These are phyloP conservation scores for Eretmochelys imbricata DNA, from an alignment of 2,113 vertebrate genomes.

Conservation along the genomic window DNA sequence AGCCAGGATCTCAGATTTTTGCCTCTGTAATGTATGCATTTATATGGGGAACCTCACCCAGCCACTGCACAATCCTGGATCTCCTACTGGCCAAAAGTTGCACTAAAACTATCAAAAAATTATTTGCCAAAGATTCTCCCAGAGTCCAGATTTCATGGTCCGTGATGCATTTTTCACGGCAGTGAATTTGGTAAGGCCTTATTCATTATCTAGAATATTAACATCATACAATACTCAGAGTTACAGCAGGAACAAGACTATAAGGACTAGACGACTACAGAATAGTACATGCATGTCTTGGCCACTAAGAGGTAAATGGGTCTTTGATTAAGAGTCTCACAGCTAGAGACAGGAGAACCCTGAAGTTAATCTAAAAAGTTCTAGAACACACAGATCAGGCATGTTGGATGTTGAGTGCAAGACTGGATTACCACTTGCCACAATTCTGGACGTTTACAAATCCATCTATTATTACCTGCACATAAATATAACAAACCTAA, in stretches of 20 bases:
- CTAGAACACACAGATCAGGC: neutral
- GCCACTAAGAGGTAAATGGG: neutral
- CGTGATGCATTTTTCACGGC: too few species aligned
- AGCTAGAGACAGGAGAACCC: neutral
- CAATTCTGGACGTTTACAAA: conserved; percentile 7
- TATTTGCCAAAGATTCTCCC: neutral
- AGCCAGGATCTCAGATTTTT: conserved; percentile 5
- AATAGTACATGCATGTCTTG: neutral
- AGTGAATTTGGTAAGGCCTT: too few species aligned
- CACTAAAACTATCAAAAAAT: neutral
- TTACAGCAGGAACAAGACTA: neutral
- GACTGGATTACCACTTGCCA: fast-evolving
- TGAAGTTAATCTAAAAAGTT: neutral
- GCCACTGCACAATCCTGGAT: neutral
- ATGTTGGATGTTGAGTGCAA: neutral
- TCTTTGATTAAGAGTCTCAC: neutral
- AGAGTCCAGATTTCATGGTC: neutral
- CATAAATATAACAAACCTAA: neutral
- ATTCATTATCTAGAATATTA: neutral
- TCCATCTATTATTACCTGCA: neutral
- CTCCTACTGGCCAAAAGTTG: conserved; percentile 25
- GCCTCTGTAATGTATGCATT: neutral
- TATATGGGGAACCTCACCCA: neutral
- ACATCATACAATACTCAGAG: neutral
- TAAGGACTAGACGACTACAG: neutral